Evolutionary conservation across 2,113 vertebrate genomes (phyloP), one percentile per base, ranked within the genome.

Genomic region (Peromyscus polionotus): DNA sequence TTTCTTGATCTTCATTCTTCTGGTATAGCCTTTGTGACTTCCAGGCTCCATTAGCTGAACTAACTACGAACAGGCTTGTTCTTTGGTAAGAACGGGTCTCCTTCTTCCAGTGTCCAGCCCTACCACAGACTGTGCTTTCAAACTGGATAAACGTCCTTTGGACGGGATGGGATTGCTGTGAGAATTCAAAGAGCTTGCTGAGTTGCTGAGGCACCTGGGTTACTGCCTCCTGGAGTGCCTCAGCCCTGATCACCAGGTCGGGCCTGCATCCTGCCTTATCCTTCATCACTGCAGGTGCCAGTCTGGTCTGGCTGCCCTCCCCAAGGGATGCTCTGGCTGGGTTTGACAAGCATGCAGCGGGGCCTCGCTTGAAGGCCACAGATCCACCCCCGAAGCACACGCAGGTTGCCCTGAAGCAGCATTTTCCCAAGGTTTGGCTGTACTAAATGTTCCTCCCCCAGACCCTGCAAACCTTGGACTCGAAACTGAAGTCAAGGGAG

Each of bases 391-490:
- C 8, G 5, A 63, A 59, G 85, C 61, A 28, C 93, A 24, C 45
- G 45, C 48, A 48, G 36, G 90, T 96, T 85, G 13, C 33, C 68
- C 94, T 87, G 97, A 96, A 97, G 65, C 67, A 57, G 81, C 79
- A 17, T 48, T 98, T 92, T 42, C 97, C 84, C 95, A 96, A 20
- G 22, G 97, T 59, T 61, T 45, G 11, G 51, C 63, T 93, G 65
- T 95, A 48, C 90, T 95, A 95, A 92, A 89, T 95, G 70, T 36
- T 0, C 90, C 89, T 97, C 94, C 93, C 92, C 97, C 88, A 93
- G 63, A 6, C 75, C 91, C 95, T 39, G 95, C 97, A 98, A 98
- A 98, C 98, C 98, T 99, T 98, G 98, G 98, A 96, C 95, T 91
- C 45, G 85, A 97, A 93, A 96, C 95, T 87, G 84, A 96, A 95